Conservation (phyloP, 2,113 vertebrate species). For the Sphyrna mokarran region DNA sequence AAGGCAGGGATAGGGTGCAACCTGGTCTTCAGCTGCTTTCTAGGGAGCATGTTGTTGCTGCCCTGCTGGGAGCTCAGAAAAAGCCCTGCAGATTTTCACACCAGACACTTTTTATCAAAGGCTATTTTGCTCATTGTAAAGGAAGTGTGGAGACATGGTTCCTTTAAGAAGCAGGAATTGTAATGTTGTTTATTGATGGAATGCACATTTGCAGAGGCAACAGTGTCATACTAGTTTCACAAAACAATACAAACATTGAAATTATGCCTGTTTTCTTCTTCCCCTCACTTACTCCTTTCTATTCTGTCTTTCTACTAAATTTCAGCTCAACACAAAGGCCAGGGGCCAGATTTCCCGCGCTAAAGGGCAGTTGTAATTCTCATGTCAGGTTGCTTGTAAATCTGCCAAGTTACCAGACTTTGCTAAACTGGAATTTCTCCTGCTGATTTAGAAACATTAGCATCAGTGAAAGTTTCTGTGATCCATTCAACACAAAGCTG, state of each 20-base stretch:
- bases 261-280: neutral
- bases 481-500: slow-evolving; percentile 31
- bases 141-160: too few species aligned
- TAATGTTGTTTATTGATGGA: neutral
- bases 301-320: neutral
- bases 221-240: neutral
- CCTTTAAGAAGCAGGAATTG: neutral
- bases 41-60: neutral
- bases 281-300: neutral
- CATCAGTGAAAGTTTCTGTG: slow-evolving; percentile 22
- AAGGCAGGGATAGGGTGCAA: neutral
- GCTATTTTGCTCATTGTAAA: neutral
- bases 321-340: slow-evolving; percentile 9
- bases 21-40: neutral
- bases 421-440: slow-evolving; percentile 32
- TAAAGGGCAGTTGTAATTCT: slow-evolving; percentile 26
- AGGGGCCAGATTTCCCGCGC: neutral
- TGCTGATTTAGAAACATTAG: slow-evolving; percentile 28
- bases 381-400: slow-evolving; percentile 13
- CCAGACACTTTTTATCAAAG: neutral
- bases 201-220: neutral
- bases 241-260: neutral
- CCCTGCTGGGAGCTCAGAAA: neutral
- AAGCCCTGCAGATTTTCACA: neutral
- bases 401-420: slow-evolving; percentile 32